Percentiles rank a stretch among this genome's conserved stretches.
These are phyloP conservation scores for Icerya purchasi DNA, from an alignment of 2,888 invertebrate species.

Conservation along the genomic window DNA sequence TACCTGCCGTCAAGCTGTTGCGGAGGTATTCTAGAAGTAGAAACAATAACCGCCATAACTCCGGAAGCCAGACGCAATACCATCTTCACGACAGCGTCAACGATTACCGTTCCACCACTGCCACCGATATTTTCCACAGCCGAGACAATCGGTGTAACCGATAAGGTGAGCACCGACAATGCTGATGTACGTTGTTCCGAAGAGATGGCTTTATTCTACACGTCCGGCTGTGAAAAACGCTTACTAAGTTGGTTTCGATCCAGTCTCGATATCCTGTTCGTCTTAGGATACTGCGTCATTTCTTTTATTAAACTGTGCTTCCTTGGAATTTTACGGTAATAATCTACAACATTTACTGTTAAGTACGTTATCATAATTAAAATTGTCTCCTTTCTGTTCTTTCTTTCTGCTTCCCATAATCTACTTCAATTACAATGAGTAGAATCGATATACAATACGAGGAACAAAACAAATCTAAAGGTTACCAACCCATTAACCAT, in stretches of 20 bases:
- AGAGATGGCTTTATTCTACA: constrained; percentile 8
- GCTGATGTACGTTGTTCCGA: neutral
- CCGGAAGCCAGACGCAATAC: constrained; percentile 13
- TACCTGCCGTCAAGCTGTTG: constrained; percentile 10
- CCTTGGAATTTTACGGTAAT: constrained; percentile 53
- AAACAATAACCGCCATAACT: constrained; percentile 15
- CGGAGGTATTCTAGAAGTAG: constrained; percentile 14
- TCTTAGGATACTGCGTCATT: constrained; percentile 67
- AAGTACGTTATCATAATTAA: no score
- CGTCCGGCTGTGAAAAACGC: constrained; percentile 46
- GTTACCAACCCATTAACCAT: no score
- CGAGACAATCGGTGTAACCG: constrained; percentile 10
- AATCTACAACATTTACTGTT: no score
- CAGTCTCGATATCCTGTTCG: constrained; percentile 59
- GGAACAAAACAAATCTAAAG: no score
- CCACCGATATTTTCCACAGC: constrained; percentile 13
- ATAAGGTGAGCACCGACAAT: constrained; percentile 2
- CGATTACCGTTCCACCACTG: constrained; percentile 14
- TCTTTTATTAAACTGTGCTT: constrained; percentile 75
- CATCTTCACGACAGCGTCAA: constrained; percentile 11
- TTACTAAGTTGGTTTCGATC: constrained; percentile 51
- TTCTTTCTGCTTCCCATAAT: neutral
- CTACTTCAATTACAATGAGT: neutral
- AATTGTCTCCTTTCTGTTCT: no score
- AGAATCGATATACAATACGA: no score